Evolutionary conservation across 2,888 invertebrate genomes (phyloP), one percentile per base, ranked within the genome.

Genomic region (Cantharis flavilabris): DNA sequence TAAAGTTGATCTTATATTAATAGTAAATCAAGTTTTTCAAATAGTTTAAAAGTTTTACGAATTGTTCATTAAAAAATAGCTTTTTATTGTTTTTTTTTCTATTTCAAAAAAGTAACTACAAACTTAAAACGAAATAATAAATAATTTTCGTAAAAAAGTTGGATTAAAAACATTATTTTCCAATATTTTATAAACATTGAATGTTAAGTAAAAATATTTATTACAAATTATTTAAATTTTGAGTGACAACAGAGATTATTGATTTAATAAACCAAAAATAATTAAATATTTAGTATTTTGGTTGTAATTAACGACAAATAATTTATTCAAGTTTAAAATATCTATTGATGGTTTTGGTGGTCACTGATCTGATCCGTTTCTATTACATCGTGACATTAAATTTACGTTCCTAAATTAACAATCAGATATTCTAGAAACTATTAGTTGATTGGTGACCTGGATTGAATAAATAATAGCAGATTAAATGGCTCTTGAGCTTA

Each of bases 401-500:
- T 77, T 76, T 63, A 71, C 79, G 83, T 83, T 84, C 79, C 82
- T 80, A 83, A 83, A 83, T 83, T 84, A 83, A 83, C 83, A 82
- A 80, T 80, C 81, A 80, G 76, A 81, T 81, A 81, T 75, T 80
- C 79, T 72, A 80, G 73, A 77, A 81, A 80, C 75, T 75, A 79
- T 71, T 77, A 75, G 70, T 77, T 80, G 77, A 76, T 79, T 79
- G 77, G 82, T 83, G 83, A 82, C 83, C 83, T 79, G 82, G 79
- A 82, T 83, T 82, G 78, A 76, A 78, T 76, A 69, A 65, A 75
- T 79, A 77, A 70, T 72, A 72, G 49, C 20, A 67, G 69, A 33
- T 74, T 77, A 90, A 89, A 94, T 94, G 94, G 93, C 93, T 88
- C 84, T 92, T 79, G 93, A 93, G 85, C 90, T 94, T 79, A 92